Conservation (phyloP, 2,888 invertebrate genomes). For the Mellilla xanthometata region DNA sequence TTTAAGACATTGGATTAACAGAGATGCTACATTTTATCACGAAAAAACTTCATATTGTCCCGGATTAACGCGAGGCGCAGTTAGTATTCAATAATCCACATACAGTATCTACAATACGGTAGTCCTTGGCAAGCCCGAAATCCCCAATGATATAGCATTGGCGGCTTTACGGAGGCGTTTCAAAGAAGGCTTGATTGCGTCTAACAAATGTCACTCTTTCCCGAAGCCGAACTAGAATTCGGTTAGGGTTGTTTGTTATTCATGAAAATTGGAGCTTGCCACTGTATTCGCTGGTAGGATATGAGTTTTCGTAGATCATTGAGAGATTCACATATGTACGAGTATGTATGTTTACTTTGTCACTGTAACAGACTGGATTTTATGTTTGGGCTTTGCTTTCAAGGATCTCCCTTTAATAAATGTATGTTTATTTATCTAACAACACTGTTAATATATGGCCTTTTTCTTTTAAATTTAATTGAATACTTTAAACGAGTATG, state of each 20-base stretch:
- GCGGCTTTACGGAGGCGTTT: constrained; percentile 6
- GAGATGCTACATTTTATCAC: no score
- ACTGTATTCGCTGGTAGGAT: neutral
- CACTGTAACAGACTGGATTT: neutral
- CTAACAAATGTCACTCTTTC: constrained; percentile 10
- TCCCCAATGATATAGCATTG: constrained; percentile 25
- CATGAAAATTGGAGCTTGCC: constrained; percentile 6
- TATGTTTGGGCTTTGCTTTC: neutral
- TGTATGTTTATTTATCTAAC: neutral
- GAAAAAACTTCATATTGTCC: no score
- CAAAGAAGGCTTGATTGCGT: constrained; percentile 17
- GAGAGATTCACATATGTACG: no score
- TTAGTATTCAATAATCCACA: no score
- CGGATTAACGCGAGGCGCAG: no score
- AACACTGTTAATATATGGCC: neutral
- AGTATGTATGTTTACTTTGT: neutral
- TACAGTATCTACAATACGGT: neutral
- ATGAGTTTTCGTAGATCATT: neutral
- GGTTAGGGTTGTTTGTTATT: constrained; percentile 11
- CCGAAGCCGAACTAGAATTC: constrained; percentile 1
- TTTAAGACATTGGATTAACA: no score
- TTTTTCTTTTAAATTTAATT: no score
- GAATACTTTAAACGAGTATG: no score
- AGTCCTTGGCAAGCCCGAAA: constrained; percentile 3
- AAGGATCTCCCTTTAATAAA: no score